Conservation (phyloP, 2,113 vertebrate species). For the Pygoscelis adeliae region DNA sequence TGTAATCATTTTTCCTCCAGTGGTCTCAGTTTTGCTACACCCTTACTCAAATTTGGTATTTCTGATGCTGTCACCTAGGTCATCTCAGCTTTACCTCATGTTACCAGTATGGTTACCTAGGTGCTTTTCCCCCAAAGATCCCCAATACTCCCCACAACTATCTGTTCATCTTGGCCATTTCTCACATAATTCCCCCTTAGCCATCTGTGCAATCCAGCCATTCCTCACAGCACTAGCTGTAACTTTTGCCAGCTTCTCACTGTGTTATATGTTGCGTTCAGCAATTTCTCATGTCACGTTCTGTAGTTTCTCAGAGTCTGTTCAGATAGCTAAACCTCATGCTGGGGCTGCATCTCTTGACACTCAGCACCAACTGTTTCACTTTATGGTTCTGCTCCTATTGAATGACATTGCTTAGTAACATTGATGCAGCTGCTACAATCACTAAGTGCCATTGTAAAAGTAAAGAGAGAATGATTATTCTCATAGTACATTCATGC, state of each 20-base stretch:
- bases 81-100: neutral
- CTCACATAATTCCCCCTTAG: neutral
- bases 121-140: neutral
- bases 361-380: neutral
- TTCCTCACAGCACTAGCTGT: neutral
- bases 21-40: neutral
- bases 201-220: slow-evolving; percentile 15
- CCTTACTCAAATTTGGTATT: neutral
- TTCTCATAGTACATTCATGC: neutral
- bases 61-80: neutral
- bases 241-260: slow-evolving; percentile 19
- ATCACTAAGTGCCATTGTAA: neutral
- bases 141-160: neutral
- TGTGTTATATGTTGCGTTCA: slow-evolving; percentile 24
- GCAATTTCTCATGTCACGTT: neutral
- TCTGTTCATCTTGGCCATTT: neutral
- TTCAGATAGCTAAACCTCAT: neutral
- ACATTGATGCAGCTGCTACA: neutral
- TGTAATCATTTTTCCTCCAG: neutral
- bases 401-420: neutral
- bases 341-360: neutral
- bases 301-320: neutral
- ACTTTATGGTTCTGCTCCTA: neutral
- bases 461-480: neutral
- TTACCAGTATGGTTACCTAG: neutral